Conservation (phyloP, 2,113 vertebrate genomes). For the Onychorhynchus coronatus region DNA sequence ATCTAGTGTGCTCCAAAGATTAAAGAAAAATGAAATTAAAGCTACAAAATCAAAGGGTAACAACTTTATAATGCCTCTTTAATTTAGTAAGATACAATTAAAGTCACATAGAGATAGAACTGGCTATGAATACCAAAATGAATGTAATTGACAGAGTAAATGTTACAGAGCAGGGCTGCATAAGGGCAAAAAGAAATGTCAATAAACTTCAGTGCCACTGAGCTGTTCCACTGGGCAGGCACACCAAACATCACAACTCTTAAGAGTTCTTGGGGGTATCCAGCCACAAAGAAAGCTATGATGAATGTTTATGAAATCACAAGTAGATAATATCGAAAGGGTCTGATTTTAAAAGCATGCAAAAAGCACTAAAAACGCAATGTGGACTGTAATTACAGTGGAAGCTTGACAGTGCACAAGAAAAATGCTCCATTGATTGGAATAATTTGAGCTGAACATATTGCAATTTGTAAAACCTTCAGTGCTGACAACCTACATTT, state of each 20-base stretch:
- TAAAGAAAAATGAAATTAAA: conserved; percentile 82
- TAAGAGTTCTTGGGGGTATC: background rate
- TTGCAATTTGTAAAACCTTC: background rate
- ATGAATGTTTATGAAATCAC: conserved; percentile 11
- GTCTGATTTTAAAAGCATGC: background rate
- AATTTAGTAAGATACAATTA: conserved; percentile 80
- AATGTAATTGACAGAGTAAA: conserved; percentile 71
- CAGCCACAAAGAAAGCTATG: background rate
- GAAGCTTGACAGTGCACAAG: background rate
- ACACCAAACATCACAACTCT: background rate
- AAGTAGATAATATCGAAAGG: background rate
- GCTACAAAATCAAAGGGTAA: conserved; percentile 78
- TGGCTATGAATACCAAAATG: conserved; percentile 73
- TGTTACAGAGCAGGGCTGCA: conserved; percentile 50
- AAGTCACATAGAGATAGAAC: conserved; percentile 71
- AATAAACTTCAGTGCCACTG: conserved; percentile 18
- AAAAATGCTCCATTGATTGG: conserved; percentile 38
- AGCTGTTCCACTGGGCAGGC: background rate
- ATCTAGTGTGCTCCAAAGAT: conserved; percentile 69
- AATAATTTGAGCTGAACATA: conserved; percentile 19
- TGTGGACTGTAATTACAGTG: background rate
- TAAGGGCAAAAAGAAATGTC: conserved; percentile 61
- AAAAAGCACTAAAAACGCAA: background rate
- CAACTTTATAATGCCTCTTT: conserved; percentile 81
- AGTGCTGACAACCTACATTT: background rate